Evolutionary conservation across 2,888 invertebrate genomes (phyloP), one percentile per base, ranked within the genome.

Genomic region (Agapostemon virescens): DNA sequence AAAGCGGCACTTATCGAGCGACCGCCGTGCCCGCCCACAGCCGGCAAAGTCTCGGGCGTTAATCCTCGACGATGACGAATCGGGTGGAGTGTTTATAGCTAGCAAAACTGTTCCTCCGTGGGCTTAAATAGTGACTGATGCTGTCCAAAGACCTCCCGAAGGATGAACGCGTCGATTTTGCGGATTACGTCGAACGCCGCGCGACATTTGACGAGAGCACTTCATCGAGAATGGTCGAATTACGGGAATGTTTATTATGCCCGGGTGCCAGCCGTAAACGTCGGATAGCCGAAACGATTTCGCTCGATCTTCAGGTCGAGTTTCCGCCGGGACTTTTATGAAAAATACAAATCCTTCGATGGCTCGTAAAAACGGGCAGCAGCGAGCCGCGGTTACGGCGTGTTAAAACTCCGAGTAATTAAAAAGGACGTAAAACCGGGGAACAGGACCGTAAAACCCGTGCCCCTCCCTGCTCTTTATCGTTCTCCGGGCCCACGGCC

Each of bases 321-420:
- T 40, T 26, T 42, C 30, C 0, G 0, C n/a, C 61, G 33, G 11
- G 40, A 17, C 69, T 38, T 69, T 64, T 23, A 13, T 63, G 63
- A 64, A 72, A 72, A 72, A 63, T 42, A 23, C 26, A 61, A 69
- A 76, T 74, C 69, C 63, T 36, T 42, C 23, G 42, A 30, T 61
- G 38, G 17, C 17, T 45, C 78, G 76, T 55, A 23, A 68, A 68
- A 7, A 30, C 17, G 6, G 26, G 30, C 30, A 13, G 13, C 15
- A 11, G 42, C 7, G 13, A 58, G 42, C 20, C 33, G 20, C 23
- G 17, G 64, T 66, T 52, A 64, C 40, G 40, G 33, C 30, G 71
- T 64, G 71, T 64, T 64, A 66, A 76, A 55, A 71, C 64, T 61
- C 15, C 17, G 15, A 17, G 68, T 61, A 33, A 77, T 77, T 66